These are phyloP conservation scores for Tanypteryx hageni DNA, from an alignment of 2,888 invertebrate genomes.

Conservation along the genomic window DNA sequence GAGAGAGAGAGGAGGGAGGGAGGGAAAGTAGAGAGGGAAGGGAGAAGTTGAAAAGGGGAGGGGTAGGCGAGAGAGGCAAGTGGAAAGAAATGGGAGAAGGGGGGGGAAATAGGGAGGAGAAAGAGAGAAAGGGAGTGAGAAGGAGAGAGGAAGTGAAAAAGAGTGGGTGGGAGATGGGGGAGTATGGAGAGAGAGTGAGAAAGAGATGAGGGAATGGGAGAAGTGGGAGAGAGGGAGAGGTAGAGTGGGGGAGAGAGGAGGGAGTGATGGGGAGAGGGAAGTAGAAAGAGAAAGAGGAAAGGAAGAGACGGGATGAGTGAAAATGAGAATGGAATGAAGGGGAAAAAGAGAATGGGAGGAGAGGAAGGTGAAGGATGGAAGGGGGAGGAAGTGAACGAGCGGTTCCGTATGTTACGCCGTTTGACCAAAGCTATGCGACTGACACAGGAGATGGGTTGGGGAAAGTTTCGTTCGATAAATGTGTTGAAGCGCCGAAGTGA, in stretches of 20 bases:
- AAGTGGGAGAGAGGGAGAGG: neutral
- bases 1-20: neutral
- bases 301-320: neutral
- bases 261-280: neutral
- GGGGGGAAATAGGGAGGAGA: neutral
- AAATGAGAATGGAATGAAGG: neutral
- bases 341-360: neutral
- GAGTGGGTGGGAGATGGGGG: neutral
- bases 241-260: neutral
- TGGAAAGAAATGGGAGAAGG: neutral
- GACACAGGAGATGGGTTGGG: neutral
- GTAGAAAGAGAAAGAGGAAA: neutral
- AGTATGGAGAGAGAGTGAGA: neutral
- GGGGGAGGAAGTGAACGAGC: too few species aligned
- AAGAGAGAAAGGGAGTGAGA: neutral
- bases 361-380: neutral
- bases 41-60: neutral
- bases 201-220: neutral
- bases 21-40: neutral
- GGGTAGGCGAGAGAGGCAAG: too few species aligned
- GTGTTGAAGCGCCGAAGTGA: slow-evolving; percentile 1
- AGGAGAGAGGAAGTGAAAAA: neutral
- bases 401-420: too few species aligned
- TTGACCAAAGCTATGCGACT: neutral
- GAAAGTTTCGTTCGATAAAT: slow-evolving; percentile 21